These are phyloP conservation scores for Morpho deidamia DNA, from an alignment of 2,888 invertebrate genomes.

Conservation along the genomic window DNA sequence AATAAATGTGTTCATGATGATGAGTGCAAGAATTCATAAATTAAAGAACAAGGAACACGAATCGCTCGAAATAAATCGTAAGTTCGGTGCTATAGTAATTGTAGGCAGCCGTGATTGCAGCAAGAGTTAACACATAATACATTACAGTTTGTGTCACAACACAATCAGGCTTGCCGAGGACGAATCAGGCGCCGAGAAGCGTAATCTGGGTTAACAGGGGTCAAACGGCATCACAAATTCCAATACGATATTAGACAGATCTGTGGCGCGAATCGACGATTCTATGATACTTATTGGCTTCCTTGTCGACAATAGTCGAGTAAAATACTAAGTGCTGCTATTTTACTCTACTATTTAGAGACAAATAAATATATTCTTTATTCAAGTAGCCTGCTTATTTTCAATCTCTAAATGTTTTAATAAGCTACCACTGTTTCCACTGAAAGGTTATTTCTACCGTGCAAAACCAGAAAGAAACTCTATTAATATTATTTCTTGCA, in stretches of 20 bases:
- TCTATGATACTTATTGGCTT: slow-evolving; percentile 52
- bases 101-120: slow-evolving; percentile 74
- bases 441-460: too few relatives aligned
- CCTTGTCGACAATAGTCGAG: slow-evolving; percentile 31
- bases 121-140: slow-evolving; percentile 78
- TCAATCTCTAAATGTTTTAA: background rate
- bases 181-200: slow-evolving; percentile 78
- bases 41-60: slow-evolving; percentile 18
- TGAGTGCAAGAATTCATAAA: slow-evolving; percentile 5
- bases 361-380: too few relatives aligned
- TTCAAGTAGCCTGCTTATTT: background rate
- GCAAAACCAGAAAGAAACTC: too few relatives aligned
- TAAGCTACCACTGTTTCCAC: too few relatives aligned
- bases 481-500: too few relatives aligned
- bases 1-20: slow-evolving; percentile 1
- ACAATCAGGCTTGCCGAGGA: slow-evolving; percentile 75
- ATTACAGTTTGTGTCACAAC: slow-evolving; percentile 79
- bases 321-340: background rate
- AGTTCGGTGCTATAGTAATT: slow-evolving; percentile 70
- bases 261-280: slow-evolving; percentile 75
- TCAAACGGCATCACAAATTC: slow-evolving; percentile 85
- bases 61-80: slow-evolving; percentile 56
- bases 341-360: background rate
- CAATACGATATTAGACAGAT: slow-evolving; percentile 80
- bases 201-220: slow-evolving; percentile 87